These are phyloP conservation scores for Shargacucullia verbasci DNA, from an alignment of 2,888 invertebrate genomes.

Conservation along the genomic window DNA sequence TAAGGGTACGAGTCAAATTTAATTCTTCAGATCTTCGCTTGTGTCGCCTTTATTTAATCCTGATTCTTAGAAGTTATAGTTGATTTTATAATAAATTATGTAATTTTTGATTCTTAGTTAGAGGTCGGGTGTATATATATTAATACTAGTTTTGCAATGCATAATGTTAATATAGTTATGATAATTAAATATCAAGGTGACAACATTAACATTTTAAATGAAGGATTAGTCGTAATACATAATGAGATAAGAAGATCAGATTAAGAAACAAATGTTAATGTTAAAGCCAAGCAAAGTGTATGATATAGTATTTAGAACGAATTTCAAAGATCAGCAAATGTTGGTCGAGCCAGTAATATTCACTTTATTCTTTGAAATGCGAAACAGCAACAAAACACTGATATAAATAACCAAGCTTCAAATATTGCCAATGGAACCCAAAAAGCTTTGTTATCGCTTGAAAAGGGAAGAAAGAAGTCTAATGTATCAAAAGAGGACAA, in stretches of 20 bases:
- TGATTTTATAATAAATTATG: conserved; percentile 2
- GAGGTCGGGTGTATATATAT: conserved; percentile 8
- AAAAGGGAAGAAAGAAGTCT: conserved; percentile 51
- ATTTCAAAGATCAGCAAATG: conserved; percentile 2
- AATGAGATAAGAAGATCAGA: not conserved
- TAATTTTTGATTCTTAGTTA: conserved; percentile 1
- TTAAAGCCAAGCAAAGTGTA: no score
- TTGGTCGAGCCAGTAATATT: not conserved
- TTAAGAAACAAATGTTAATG: conserved; percentile 10
- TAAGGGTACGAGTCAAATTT: no score
- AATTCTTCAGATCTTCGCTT: no score
- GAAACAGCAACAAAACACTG: conserved; percentile 17
- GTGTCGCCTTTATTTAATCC: no score
- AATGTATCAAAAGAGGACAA: conserved; percentile 60
- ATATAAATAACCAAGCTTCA: conserved; percentile 33
- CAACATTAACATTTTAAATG: conserved; percentile 7
- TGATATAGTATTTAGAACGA: not conserved
- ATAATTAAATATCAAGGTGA: conserved; percentile 34
- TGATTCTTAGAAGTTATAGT: not conserved
- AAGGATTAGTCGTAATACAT: conserved; percentile 3
- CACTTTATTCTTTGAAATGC: conserved; percentile 2
- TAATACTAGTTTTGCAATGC: conserved; percentile 15
- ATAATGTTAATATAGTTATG: conserved; percentile 10
- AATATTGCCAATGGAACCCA: conserved; percentile 30
- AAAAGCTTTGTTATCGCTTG: conserved; percentile 39